phyloP scores from a whole-genome alignment of 2,113 vertebrate species.

The Poicephalus meyeri region DNA sequence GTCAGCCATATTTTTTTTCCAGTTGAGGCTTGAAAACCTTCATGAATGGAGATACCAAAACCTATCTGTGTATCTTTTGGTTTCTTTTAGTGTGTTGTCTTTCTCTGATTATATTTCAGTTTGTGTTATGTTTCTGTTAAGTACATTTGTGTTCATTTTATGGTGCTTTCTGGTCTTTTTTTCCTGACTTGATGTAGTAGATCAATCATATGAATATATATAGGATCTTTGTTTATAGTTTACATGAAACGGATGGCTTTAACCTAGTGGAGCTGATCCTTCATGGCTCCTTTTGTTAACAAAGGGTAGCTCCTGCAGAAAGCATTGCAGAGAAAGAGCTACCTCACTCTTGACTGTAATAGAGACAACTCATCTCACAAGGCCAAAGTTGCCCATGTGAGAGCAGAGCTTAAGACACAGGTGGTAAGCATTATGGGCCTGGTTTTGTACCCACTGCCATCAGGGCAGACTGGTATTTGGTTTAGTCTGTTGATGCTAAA shows the following conservation, averaged over 20 bases:
- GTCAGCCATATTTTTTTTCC: background rate
- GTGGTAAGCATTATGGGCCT: background rate
- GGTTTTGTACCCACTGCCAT: background rate
- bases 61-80: background rate
- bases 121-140: background rate
- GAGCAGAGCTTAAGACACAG: background rate
- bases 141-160: background rate
- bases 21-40: background rate
- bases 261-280: background rate
- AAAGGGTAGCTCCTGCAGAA: background rate
- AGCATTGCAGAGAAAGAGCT: background rate
- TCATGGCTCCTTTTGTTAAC: background rate
- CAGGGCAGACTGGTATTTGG: background rate
- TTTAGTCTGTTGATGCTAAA: background rate
- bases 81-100: background rate
- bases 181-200: background rate
- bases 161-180: background rate
- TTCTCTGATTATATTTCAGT: background rate
- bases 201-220: background rate
- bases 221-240: background rate
- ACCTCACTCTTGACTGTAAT: background rate
- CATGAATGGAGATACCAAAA: background rate
- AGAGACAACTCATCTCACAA: background rate
- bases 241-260: background rate
- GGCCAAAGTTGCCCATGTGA: background rate